Evolutionary conservation across 2,113 vertebrate genomes (phyloP).

Genomic region (Tringa solitaria): DNA sequence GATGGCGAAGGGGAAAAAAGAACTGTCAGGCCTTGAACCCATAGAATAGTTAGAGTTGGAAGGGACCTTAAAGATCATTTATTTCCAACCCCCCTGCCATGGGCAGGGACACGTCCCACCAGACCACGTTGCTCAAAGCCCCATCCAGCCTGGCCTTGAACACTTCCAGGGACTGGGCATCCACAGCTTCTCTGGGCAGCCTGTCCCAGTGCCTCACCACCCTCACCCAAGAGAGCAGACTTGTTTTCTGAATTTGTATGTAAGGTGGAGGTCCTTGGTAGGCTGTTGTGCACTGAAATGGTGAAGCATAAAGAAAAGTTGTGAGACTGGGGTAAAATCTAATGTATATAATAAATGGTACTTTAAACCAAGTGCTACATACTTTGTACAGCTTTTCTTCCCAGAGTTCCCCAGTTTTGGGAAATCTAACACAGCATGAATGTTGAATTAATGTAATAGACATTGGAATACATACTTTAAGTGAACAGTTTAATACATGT

Average conservation of each 20-base stretch:
- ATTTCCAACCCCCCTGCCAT: too few species aligned
- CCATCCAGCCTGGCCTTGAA: too few species aligned
- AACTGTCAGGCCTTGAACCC: not conserved
- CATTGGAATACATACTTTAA: not conserved
- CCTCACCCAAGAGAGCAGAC: not conserved
- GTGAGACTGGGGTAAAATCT: not conserved
- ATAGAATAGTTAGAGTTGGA: too few species aligned
- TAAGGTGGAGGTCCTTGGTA: not conserved
- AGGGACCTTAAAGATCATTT: too few species aligned
- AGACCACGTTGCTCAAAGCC: too few species aligned
- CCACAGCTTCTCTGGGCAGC: too few species aligned
- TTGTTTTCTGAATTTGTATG: not conserved
- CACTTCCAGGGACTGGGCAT: too few species aligned
- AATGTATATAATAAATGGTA: not conserved
- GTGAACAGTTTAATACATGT: not conserved
- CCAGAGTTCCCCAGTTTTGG: not conserved
- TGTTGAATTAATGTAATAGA: not conserved
- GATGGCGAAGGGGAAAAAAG: not conserved
- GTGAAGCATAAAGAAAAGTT: not conserved
- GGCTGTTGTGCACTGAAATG: not conserved
- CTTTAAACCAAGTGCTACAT: not conserved
- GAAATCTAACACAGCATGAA: not conserved
- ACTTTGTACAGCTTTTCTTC: not conserved
- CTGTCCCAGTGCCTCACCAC: too few species aligned
- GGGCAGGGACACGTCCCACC: too few species aligned